Evolutionary conservation across 2,888 invertebrate species (phyloP), one percentile per base, ranked within the genome.

Genomic region (Allacma fusca): DNA sequence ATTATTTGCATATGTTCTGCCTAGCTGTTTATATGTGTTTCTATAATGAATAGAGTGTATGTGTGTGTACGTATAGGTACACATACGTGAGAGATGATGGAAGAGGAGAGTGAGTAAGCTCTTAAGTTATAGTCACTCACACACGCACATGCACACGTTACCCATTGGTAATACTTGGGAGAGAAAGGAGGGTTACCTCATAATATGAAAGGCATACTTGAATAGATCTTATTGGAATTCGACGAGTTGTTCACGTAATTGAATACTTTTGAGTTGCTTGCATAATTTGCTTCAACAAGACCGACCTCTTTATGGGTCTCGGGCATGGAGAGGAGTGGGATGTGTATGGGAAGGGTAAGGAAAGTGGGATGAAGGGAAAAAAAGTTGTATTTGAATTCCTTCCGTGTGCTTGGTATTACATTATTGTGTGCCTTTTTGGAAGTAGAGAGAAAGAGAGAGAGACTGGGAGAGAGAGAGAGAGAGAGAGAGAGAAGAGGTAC

Each of bases 151-250:
- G 13, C 21, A 62, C 7, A 28, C 26, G 65, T 9, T 24, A 16
- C 26, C 65, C 62, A 62, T 26, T 50, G 50, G 50, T 13, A 50
- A 50, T 50, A n/a, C 50, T 13, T 13, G 2, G 5, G 1, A 5
- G 7, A 50, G n/a, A n/a, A n/a, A n/a, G n/a, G n/a, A 50, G 50
- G 50, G 50, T 62, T 65, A 67, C 68, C 44, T 65, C 59, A 67
- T 50, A 57, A 69, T 72, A 59, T 71, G 72, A 72, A 75, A 65
- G 74, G 64, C 65, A 40, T 43, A 21, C 34, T 74, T 73, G 64
- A 70, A 59, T 64, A 79, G 72, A 79, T 80, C 77, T 81, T 80
- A 78, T 81, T 81, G 81, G 81, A 81, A 81, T 81, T 81, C 81
- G 79, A 78, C 78, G 81, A 76, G 77, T 79, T 75, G 78, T 75